These are phyloP conservation scores for Heliconius erato DNA, from an alignment of 2,888 invertebrate genomes.

Conservation along the genomic window DNA sequence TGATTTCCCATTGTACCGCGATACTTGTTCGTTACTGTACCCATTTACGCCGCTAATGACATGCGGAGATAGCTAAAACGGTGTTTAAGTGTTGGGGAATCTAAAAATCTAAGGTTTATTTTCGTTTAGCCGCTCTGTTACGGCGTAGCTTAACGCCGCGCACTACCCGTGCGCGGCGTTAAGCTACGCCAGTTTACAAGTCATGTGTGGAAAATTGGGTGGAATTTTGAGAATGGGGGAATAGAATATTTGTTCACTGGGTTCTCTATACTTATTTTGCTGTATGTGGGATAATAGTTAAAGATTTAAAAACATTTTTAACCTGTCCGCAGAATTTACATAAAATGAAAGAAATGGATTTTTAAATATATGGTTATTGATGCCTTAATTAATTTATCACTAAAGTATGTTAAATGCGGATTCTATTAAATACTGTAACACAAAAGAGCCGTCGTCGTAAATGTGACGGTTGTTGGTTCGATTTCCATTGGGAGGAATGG, in stretches of 20 bases:
- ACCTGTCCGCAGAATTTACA: too few species aligned
- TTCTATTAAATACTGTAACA: too few species aligned
- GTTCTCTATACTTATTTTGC: not conserved
- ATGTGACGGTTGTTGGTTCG: too few species aligned
- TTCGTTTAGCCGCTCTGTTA: not conserved
- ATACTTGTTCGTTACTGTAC: constrained; percentile 79
- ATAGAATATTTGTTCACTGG: not conserved
- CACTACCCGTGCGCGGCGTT: too few species aligned
- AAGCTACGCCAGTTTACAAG: not conserved
- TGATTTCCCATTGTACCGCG: constrained; percentile 80
- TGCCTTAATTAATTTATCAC: too few species aligned
- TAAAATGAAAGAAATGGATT: too few species aligned
- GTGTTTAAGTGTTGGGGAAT: constrained; percentile 65
- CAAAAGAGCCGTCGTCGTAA: too few species aligned
- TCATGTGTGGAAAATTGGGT: not conserved
- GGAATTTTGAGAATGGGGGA: not conserved
- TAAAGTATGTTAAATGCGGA: too few species aligned
- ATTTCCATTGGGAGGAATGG: too few species aligned
- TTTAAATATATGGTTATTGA: too few species aligned
- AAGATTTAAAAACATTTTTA: too few species aligned
- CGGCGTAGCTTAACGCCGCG: too few species aligned
- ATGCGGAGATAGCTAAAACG: constrained; percentile 78
- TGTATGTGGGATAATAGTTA: not conserved
- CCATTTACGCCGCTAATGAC: constrained; percentile 82
- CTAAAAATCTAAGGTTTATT: not conserved